Conservation (phyloP, 1,140 invertebrate genomes). For the Mycetomoellerius zeteki region DNA sequence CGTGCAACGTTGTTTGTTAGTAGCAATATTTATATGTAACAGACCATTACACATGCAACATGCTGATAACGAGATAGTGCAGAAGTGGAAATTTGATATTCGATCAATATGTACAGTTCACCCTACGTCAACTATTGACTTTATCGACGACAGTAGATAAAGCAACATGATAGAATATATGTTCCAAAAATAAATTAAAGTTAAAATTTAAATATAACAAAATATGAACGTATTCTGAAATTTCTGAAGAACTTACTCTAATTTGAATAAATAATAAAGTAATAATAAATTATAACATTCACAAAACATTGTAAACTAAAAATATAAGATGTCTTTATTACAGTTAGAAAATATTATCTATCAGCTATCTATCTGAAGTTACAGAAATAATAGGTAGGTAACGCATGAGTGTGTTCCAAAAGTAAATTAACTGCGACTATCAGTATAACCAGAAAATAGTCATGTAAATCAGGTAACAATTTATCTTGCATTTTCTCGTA, state of each 20-base stretch:
- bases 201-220: constrained; percentile 16
- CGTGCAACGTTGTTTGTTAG: background rate
- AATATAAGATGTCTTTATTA: background rate
- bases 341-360: constrained; percentile 5
- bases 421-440: constrained; percentile 45
- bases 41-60: background rate
- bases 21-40: constrained; percentile 29
- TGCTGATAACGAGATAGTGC: constrained; percentile 48
- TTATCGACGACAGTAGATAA: background rate
- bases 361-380: background rate
- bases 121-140: constrained; percentile 10
- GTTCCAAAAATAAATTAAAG: constrained; percentile 18
- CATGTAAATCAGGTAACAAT: constrained; percentile 56
- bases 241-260: background rate
- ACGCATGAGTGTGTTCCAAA: background rate
- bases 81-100: constrained; percentile 49
- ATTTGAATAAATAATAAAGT: background rate
- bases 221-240: background rate
- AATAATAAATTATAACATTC: background rate
- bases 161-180: background rate
- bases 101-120: constrained; percentile 42
- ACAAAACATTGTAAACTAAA: background rate
- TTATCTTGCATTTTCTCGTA: constrained; percentile 42
- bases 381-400: background rate
- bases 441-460: constrained; percentile 32